Evolutionary conservation across 2,888 invertebrate genomes (phyloP), one percentile per base, ranked within the genome.

Genomic region (Fragum sueziense): DNA sequence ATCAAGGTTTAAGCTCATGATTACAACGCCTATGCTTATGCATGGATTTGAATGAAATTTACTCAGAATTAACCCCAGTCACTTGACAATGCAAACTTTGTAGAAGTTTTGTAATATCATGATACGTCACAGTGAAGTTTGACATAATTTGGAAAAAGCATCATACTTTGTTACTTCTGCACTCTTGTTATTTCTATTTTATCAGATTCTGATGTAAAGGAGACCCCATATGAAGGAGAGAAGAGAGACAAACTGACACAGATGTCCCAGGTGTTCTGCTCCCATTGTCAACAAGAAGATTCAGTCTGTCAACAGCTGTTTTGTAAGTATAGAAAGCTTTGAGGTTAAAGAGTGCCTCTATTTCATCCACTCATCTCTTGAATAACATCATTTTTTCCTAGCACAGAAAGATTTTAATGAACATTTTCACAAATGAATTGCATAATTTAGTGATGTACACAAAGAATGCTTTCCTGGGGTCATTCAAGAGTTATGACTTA

Each of bases 201-300:
- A 57, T 41, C 54, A 79, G 79, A 75, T 69, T 61, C 69, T 54
- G 80, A 80, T 65, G 72, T 62, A 17, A 54, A 57, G 34, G 65
- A 9, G 4, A 76, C 80, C 0, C 80, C 76, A 27, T 76, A 80
- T 41, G 54, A 51, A 27, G 76, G 80, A 20, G 61, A 22, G 9
- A 80, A 77, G 69, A 27, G 22, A 31, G 34, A 57, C 27, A 80
- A 77, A 47, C 69, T 80, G 25, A 29, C 25, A 9, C 70, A 41
- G 11, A 76, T 80, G 80, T 65, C 80, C 3, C 71, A 76, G 33
- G 69, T 77, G n/a, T 76, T 77, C 71, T 80, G 80, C 33, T 65
- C 80, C 4, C 71, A 74, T 37, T 80, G 80, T 74, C 27, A 68
- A 17, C 31, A 25, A 20, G 54, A 51, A 3, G 77, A 80, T 29